Evolutionary conservation across 1,140 invertebrate genomes (phyloP).

Genomic region (Cryptotermes secundus): DNA sequence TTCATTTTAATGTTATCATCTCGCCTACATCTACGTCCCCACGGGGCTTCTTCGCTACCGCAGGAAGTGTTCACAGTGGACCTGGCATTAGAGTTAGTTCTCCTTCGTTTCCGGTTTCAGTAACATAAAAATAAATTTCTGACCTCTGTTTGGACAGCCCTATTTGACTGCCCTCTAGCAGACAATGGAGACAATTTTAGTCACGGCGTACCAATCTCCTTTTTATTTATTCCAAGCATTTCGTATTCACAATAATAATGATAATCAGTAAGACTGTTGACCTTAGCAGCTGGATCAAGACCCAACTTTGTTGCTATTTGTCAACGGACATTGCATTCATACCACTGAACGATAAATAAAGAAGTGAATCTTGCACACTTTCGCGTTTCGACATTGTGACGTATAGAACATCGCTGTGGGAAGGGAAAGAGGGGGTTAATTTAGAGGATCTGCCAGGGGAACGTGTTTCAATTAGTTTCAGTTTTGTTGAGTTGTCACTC

Average conservation of each 20-base stretch:
- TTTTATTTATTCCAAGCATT: slow-evolving; percentile 15
- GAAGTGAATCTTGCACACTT: neutral
- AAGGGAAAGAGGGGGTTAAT: neutral
- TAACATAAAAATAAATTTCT: too few relatives aligned
- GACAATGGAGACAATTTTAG: slow-evolving; percentile 19
- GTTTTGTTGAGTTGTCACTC: too few relatives aligned
- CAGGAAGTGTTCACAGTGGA: too few relatives aligned
- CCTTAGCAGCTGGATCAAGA: neutral
- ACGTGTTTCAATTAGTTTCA: too few relatives aligned
- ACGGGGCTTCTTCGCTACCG: too few relatives aligned
- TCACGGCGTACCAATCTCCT: neutral
- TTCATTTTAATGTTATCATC: too few relatives aligned
- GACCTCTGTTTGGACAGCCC: neutral
- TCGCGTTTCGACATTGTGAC: too few relatives aligned
- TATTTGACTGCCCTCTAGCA: neutral
- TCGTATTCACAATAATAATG: slow-evolving; percentile 13
- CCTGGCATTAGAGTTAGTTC: too few relatives aligned
- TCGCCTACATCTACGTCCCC: too few relatives aligned
- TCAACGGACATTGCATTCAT: neutral
- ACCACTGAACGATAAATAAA: neutral
- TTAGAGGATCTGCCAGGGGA: too few relatives aligned
- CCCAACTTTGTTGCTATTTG: neutral
- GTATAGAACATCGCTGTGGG: too few relatives aligned
- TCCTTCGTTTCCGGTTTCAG: too few relatives aligned
- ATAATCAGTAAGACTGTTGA: neutral